Conservation (phyloP, 2,113 vertebrate genomes). For the Albula goreensis region DNA sequence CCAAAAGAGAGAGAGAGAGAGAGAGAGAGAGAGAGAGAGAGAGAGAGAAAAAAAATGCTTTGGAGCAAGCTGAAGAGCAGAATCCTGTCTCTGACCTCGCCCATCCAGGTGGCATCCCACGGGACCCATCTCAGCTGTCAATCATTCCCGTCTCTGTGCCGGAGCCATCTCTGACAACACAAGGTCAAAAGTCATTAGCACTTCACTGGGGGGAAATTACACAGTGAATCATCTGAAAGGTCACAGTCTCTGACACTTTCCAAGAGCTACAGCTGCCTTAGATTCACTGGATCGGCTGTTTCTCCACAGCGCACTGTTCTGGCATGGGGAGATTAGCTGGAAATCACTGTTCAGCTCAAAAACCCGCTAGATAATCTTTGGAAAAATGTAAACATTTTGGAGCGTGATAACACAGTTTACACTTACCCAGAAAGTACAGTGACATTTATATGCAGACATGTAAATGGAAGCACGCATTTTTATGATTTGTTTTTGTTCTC, state of each 20-base stretch:
- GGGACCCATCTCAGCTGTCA: not conserved
- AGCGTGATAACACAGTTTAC: not conserved
- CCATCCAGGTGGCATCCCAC: not conserved
- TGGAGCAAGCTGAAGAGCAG: not conserved
- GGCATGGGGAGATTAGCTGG: not conserved
- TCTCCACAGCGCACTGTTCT: not conserved
- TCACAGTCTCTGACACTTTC: not conserved
- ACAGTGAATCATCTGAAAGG: not conserved
- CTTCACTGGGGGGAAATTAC: not conserved
- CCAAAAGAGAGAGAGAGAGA: not conserved
- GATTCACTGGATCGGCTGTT: not conserved
- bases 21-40: not conserved
- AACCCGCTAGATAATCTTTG: not conserved
- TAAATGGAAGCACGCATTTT: no score
- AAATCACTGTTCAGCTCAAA: not conserved
- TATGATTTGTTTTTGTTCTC: no score
- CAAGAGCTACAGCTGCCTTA: not conserved
- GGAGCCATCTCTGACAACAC: not conserved
- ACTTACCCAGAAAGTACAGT: not conserved
- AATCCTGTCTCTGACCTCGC: not conserved
- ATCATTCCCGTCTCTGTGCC: not conserved
- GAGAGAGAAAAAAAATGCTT: not conserved
- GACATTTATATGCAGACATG: not conserved
- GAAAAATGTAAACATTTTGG: not conserved
- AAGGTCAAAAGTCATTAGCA: slow-evolving; percentile 6